phyloP scores from a whole-genome alignment of 2,797 vertebrate species.

The Microctenopoma lineatum region DNA sequence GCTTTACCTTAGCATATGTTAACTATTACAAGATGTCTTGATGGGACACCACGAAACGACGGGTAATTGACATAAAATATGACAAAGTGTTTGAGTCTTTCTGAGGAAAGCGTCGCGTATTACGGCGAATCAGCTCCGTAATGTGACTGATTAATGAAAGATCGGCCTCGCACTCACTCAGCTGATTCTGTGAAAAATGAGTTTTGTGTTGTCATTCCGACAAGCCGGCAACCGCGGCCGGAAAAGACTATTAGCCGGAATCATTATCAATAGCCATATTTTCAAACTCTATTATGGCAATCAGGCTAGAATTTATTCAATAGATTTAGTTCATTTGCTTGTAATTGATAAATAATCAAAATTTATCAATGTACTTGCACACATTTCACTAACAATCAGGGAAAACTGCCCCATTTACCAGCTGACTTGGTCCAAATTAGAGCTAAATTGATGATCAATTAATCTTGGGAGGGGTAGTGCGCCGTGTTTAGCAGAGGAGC shows the following conservation, averaged over 20 bases:
- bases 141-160: constrained; percentile 99
- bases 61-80: constrained; percentile 99
- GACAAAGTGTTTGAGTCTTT: constrained; percentile 99
- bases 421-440: constrained; percentile 99
- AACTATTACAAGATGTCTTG: constrained; percentile 97
- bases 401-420: constrained; percentile 99
- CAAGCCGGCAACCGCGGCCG: constrained; percentile 96
- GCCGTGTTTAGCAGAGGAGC: constrained; percentile 97
- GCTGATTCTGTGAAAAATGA: constrained; percentile 99
- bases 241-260: constrained; percentile 98
- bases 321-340: constrained; percentile 99
- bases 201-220: constrained; percentile 99
- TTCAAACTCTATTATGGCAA: constrained; percentile 99
- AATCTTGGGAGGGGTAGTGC: constrained; percentile 99
- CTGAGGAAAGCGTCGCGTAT: constrained; percentile 97
- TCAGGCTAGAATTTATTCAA: constrained; percentile 99
- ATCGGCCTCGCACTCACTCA: constrained; percentile 92
- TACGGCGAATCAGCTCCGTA: constrained; percentile 94
- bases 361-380: constrained; percentile 99
- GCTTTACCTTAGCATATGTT: constrained; percentile 98
- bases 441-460: constrained; percentile 99
- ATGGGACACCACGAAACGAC: constrained; percentile 98
- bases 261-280: constrained; percentile 99
- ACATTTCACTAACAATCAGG: constrained; percentile 99
- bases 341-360: constrained; percentile 99